phyloP scores from a whole-genome alignment of 2,888 invertebrate species.

The Trilocha varians region DNA sequence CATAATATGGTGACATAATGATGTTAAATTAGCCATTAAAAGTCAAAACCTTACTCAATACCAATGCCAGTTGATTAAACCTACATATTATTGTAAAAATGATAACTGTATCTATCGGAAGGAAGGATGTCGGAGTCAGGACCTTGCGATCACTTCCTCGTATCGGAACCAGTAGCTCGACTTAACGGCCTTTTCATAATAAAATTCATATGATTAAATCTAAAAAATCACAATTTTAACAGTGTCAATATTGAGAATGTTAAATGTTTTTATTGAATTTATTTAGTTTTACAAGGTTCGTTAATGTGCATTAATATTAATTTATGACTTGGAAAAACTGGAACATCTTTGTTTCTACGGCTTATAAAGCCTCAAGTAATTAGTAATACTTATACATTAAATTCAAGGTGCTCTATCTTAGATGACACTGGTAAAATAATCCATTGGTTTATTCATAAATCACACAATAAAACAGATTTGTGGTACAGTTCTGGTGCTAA shows the following conservation, averaged over 20 bases:
- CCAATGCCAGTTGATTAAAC: background rate
- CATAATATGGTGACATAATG: too few relatives aligned
- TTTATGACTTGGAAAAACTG: too few relatives aligned
- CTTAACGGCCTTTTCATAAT: slow-evolving; percentile 29
- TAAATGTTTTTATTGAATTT: slow-evolving; percentile 14
- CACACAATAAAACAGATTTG: too few relatives aligned
- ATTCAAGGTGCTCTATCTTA: too few relatives aligned
- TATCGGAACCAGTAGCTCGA: slow-evolving; percentile 34
- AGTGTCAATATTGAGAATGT: slow-evolving; percentile 17
- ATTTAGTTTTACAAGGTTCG: slow-evolving; percentile 1
- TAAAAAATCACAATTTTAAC: slow-evolving; percentile 18
- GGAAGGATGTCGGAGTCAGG: slow-evolving; percentile 41
- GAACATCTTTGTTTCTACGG: too few relatives aligned
- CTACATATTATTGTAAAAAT: background rate
- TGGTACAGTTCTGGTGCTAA: too few relatives aligned
- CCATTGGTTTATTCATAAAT: too few relatives aligned
- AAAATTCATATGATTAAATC: slow-evolving; percentile 20
- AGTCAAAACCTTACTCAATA: too few relatives aligned
- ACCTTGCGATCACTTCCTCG: slow-evolving; percentile 55
- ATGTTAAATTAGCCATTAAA: too few relatives aligned
- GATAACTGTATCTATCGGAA: slow-evolving; percentile 41
- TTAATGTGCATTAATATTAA: background rate
- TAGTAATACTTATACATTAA: too few relatives aligned
- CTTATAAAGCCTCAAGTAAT: too few relatives aligned
- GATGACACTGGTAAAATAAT: too few relatives aligned